Evolutionary conservation across 1,140 invertebrate species (phyloP).

Genomic region (Caenorhabditis briggsae): DNA sequence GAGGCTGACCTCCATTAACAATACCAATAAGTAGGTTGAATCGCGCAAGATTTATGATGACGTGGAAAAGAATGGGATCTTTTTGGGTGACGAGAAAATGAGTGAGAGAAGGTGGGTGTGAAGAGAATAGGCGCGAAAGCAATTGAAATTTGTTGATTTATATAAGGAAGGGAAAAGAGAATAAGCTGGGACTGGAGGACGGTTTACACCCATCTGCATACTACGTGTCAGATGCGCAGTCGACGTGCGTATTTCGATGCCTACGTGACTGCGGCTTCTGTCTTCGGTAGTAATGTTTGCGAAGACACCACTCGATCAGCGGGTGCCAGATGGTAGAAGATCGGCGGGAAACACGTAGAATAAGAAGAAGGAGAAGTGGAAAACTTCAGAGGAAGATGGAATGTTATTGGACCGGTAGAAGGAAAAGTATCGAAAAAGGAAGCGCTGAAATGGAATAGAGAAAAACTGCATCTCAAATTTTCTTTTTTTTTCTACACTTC

Average conservation of each 20-base stretch:
- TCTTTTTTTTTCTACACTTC: no score
- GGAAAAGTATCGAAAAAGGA: no score
- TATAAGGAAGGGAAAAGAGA: not conserved
- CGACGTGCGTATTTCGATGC: constrained; percentile 45
- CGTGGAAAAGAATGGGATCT: constrained; percentile 20
- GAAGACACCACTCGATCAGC: constrained; percentile 48
- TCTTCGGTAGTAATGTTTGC: constrained; percentile 51
- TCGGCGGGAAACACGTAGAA: not conserved
- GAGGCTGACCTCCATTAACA: constrained; percentile 48
- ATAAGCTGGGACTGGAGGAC: not conserved
- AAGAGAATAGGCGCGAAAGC: not conserved
- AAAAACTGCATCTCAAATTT: no score
- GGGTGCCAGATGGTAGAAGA: constrained; percentile 48
- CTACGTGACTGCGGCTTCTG: constrained; percentile 15
- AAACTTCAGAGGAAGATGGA: not conserved
- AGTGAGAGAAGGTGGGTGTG: not conserved
- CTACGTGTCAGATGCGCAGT: constrained; percentile 50
- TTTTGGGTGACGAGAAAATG: not conserved
- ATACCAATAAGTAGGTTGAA: constrained; percentile 47
- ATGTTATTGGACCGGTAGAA: no score
- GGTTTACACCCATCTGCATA: constrained; percentile 10
- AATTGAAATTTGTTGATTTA: constrained; percentile 2
- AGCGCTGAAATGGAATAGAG: no score
- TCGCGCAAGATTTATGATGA: constrained; percentile 48
- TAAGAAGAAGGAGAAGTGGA: not conserved